Evolutionary conservation across 2,888 invertebrate species (phyloP), one percentile per base, ranked within the genome.

Genomic region (Cheilosia pagana): DNA sequence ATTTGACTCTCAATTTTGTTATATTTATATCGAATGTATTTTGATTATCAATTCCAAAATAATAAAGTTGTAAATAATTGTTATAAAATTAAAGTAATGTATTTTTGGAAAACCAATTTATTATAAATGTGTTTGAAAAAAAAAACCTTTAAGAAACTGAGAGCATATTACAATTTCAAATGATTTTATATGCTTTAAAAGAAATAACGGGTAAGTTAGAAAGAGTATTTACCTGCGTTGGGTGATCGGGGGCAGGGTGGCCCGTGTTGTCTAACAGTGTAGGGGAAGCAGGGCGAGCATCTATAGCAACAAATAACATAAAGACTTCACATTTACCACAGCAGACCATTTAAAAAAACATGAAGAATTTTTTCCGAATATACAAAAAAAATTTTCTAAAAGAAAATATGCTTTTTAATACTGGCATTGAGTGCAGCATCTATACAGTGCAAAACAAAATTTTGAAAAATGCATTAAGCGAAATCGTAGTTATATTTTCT

Each of bases 291-390:
- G 95, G 95, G 96, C 96, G 96, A 96, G 96, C 96, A 96, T 96
- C 96, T 96, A 91, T 91, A 96, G 96, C 96, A 96, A 96, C 96
- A 96, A 95, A 96, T 96, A 96, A 96, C 95, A 95, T 92, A 92
- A 92, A 92, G 92, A 92, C 92, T 92, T 91, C 90, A 92, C 92
- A 92, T 92, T 92, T 92, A 92, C 92, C 92, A 92, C 92, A 92
- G 92, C 92, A 92, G 92, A 92, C 92, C 92, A 91, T 90, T 90
- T 90, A 90, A 90, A 90, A 91, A 90, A 87, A 88, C 87, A 62
- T 62, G 81, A 87, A 68, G 78, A 62, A 62, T 74, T 74, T 76
- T 65, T 85, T 63, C 75, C 81, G 68, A 87, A 82, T 81, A 87
- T 62, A 86, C 77, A 74, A 81, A 68, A 81, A 68, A 82, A 78